Evolutionary conservation across 2,888 invertebrate species (phyloP), one percentile per base, ranked within the genome.

Genomic region (Helleia helle): DNA sequence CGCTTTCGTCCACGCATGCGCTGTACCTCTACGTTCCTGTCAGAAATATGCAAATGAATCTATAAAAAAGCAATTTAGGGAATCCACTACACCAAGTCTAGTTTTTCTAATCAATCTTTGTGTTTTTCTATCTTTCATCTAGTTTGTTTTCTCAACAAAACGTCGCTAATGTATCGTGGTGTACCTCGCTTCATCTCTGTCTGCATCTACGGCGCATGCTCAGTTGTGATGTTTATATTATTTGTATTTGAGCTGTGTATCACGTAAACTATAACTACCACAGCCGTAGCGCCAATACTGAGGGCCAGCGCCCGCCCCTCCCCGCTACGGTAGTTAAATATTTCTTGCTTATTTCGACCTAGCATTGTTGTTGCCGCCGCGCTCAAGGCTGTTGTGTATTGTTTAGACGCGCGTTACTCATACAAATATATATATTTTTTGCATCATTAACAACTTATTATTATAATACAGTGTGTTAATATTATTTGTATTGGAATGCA

Each of bases 181-280:
- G 36, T 11, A n/a, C n/a, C 41, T 38, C 38, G 24, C 27, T 46
- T 44, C 63, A 66, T 83, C 83, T 57, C 73, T 64, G 66, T 83
- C 81, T 62, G 67, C 49, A 26, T 46, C 50, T 49, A 79, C 62
- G 43, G 84, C 84, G 81, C 84, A 84, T 84, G 84, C 84, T 71
- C 81, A 51, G 74, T 56, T 65, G 74, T 74, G 79, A 83, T 86
- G 86, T 86, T 86, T 86, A 86, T 86, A 86, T 86, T 86, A 86
- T 86, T 86, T 86, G 86, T 86, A 86, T 85, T 86, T 83, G 80
- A 85, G 84, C 81, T 85, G 85, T 86, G 85, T 86, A 86, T 86
- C 86, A 79, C 73, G 86, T 86, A 86, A 86, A 86, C 86, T 85
- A 85, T 83, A 86, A 86, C 84, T 86, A 86, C 86, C 84, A 83